These are phyloP conservation scores for Trichoplusia ni DNA, from an alignment of 1,140 invertebrate species.

Conservation along the genomic window DNA sequence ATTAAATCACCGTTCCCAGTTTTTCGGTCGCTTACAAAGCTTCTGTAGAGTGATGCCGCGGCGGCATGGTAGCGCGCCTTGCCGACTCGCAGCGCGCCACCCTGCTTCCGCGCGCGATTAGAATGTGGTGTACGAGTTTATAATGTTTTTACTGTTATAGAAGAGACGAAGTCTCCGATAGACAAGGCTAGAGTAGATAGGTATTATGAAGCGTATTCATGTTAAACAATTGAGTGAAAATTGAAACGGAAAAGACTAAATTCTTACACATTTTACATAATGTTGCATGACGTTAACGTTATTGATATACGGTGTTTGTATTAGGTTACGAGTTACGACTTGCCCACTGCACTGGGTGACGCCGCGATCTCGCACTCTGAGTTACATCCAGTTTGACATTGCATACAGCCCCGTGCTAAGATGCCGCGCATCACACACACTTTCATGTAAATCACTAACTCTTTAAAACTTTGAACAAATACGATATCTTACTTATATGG, in stretches of 20 bases:
- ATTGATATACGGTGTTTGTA: slow-evolving; percentile 71
- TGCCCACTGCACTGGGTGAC: slow-evolving; percentile 35
- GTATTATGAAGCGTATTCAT: slow-evolving; percentile 73
- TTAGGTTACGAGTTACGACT: slow-evolving; percentile 57
- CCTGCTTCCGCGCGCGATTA: slow-evolving; percentile 38
- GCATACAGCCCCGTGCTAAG: slow-evolving; percentile 23
- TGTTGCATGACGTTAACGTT: slow-evolving; percentile 76
- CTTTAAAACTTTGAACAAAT: slow-evolving; percentile 47
- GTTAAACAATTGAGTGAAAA: slow-evolving; percentile 75
- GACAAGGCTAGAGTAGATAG: slow-evolving; percentile 79
- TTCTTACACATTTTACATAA: slow-evolving; percentile 76
- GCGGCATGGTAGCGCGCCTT: neutral
- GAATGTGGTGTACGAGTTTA: slow-evolving; percentile 63
- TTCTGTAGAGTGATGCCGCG: slow-evolving; percentile 4
- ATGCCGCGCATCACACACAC: slow-evolving; percentile 44
- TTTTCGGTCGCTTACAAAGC: slow-evolving; percentile 15
- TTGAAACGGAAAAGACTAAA: slow-evolving; percentile 81
- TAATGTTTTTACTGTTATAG: slow-evolving; percentile 75
- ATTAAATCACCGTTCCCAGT: slow-evolving; percentile 36
- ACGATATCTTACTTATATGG: slow-evolving; percentile 51
- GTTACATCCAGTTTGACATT: slow-evolving; percentile 50
- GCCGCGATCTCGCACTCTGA: slow-evolving; percentile 46
- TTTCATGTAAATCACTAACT: slow-evolving; percentile 53
- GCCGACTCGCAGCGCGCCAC: slow-evolving; percentile 18
- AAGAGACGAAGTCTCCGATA: slow-evolving; percentile 75